Percentiles rank a stretch among this genome's conserved stretches.
These are phyloP conservation scores for Papilio gigon DNA, from an alignment of 2,888 invertebrate species.

Conservation along the genomic window DNA sequence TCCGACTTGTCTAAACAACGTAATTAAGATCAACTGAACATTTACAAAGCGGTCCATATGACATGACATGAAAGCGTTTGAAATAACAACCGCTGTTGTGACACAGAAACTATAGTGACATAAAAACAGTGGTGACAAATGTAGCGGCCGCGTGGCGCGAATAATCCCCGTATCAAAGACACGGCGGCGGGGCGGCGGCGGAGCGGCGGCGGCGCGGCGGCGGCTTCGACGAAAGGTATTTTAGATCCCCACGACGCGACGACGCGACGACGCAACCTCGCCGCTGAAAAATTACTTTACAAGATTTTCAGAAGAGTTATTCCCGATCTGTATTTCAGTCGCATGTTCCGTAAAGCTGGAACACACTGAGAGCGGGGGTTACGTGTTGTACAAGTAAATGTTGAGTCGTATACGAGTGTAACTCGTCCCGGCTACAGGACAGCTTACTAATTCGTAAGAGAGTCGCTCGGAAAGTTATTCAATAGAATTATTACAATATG, in stretches of 20 bases:
- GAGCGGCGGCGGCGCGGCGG: neutral
- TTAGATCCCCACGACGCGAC: neutral
- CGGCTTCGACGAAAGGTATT: conserved; percentile 37
- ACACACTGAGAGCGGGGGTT: conserved; percentile 13
- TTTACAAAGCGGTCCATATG: conserved; percentile 12
- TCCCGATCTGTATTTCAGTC: conserved; percentile 24
- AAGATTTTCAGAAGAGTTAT: conserved; percentile 34
- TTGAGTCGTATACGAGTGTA: too few species aligned
- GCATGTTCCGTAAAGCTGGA: neutral
- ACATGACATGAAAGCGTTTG: conserved; percentile 16
- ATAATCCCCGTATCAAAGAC: conserved; percentile 36
- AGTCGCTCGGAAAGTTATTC: too few species aligned
- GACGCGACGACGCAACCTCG: conserved; percentile 26
- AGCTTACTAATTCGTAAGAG: too few species aligned
- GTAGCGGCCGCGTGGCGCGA: conserved; percentile 14
- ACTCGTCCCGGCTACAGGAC: too few species aligned
- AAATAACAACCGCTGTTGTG: conserved; percentile 9
- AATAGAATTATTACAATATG: too few species aligned
- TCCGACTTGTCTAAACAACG: conserved; percentile 27
- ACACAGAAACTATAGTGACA: conserved; percentile 24
- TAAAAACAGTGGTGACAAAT: conserved; percentile 22
- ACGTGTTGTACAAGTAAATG: neutral
- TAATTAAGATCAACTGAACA: conserved; percentile 5
- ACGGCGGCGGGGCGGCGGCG: neutral
- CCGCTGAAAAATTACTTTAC: conserved; percentile 39